phyloP scores from a whole-genome alignment of 2,113 vertebrate genomes.

The Emydocephalus ijimae region DNA sequence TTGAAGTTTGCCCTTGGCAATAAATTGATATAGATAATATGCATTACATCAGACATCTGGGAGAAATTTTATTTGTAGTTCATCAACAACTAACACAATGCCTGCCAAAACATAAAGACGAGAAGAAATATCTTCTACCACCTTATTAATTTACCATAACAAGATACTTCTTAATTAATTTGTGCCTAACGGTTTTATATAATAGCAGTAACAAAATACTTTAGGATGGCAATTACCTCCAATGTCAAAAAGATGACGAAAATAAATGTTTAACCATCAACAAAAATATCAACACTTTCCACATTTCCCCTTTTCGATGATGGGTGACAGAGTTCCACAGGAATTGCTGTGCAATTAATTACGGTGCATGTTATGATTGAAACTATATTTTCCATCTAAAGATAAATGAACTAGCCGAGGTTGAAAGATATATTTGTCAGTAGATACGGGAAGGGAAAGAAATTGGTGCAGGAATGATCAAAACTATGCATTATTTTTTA shows the following conservation, averaged over 20 bases:
- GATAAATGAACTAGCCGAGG: constrained; percentile 39
- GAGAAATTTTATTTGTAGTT: constrained; percentile 49
- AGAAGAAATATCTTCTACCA: constrained; percentile 60
- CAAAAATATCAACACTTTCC: constrained; percentile 58
- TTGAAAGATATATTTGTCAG: constrained; percentile 27
- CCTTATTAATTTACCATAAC: constrained; percentile 66
- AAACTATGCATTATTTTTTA: constrained; percentile 34
- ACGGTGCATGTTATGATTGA: constrained; percentile 46
- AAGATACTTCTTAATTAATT: constrained; percentile 73
- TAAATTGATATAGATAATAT: constrained; percentile 24
- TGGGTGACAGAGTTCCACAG: constrained; percentile 58
- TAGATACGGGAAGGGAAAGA: background rate
- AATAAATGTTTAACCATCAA: constrained; percentile 63
- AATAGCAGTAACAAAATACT: constrained; percentile 59
- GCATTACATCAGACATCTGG: constrained; percentile 12
- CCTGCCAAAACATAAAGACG: constrained; percentile 29
- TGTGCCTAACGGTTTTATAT: constrained; percentile 67
- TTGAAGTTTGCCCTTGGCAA: constrained; percentile 27
- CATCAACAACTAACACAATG: constrained; percentile 43
- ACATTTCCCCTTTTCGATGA: constrained; percentile 53
- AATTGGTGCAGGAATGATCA: background rate
- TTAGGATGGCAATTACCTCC: constrained; percentile 69
- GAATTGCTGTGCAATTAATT: constrained; percentile 52
- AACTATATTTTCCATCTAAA: constrained; percentile 45
- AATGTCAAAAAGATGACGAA: constrained; percentile 65